Evolutionary conservation across 1,140 invertebrate species (phyloP).

Genomic region (Plectus sambesii): DNA sequence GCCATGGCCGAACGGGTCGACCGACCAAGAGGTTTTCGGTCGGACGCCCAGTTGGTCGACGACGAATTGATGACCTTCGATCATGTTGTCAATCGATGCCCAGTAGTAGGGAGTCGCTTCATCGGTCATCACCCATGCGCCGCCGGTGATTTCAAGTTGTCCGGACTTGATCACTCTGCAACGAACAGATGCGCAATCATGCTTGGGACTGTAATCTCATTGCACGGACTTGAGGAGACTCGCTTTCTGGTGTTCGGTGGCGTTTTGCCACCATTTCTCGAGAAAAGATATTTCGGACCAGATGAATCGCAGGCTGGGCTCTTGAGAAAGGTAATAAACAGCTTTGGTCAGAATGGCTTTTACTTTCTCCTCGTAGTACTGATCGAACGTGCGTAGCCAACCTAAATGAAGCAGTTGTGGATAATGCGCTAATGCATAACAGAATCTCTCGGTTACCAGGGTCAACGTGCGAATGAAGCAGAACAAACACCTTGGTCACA

Average conservation of each 20-base stretch:
- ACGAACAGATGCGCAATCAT: too few relatives aligned
- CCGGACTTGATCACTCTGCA: neutral
- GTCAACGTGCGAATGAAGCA: constrained; percentile 94
- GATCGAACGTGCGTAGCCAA: constrained; percentile 90
- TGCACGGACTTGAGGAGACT: constrained; percentile 60
- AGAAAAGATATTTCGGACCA: constrained; percentile 93
- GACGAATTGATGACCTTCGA: constrained; percentile 61
- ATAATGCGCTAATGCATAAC: constrained; percentile 10
- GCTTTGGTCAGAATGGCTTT: constrained; percentile 69
- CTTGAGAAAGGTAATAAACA: constrained; percentile 64
- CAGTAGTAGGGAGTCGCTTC: constrained; percentile 84
- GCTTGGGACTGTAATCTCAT: neutral
- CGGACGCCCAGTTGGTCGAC: neutral
- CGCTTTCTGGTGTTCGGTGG: constrained; percentile 57
- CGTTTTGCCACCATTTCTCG: constrained; percentile 74
- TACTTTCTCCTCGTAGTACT: constrained; percentile 70
- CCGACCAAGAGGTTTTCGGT: neutral
- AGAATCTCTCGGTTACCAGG: constrained; percentile 54
- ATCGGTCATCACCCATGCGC: constrained; percentile 95
- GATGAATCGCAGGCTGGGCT: constrained; percentile 72
- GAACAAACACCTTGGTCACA: constrained; percentile 53
- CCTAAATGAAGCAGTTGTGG: constrained; percentile 51
- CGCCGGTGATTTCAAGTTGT: constrained; percentile 74
- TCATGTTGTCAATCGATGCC: constrained; percentile 84
- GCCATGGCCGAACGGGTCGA: constrained; percentile 4